phyloP scores from a whole-genome alignment of 2,888 invertebrate genomes.

The Fragum fragum region DNA sequence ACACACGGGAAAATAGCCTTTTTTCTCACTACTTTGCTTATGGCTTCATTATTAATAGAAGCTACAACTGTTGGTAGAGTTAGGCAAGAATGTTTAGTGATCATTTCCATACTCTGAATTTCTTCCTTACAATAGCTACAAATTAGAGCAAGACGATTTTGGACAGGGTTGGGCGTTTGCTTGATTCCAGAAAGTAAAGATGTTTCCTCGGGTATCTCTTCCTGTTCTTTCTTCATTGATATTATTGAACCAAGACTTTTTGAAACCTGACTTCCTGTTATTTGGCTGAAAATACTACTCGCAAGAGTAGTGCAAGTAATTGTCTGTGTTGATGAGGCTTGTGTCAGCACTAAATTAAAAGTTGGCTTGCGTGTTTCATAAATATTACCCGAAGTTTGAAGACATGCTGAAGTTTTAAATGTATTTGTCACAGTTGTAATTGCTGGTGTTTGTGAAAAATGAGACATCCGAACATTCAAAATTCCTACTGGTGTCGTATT shows the following conservation, averaged over 20 bases:
- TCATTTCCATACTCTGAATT: slow-evolving; percentile 21
- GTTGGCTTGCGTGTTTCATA: slow-evolving; percentile 19
- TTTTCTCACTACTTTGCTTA: neutral
- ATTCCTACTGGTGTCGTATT: no score
- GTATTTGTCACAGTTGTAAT: no score
- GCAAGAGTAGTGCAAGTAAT: neutral
- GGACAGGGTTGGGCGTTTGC: neutral
- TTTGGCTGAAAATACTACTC: neutral
- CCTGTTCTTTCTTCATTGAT: neutral
- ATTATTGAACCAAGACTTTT: neutral
- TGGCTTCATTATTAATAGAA: neutral
- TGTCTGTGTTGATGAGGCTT: neutral
- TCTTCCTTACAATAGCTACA: slow-evolving; percentile 6
- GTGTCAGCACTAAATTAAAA: slow-evolving; percentile 36
- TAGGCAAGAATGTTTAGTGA: neutral
- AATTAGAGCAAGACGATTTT: slow-evolving; percentile 6
- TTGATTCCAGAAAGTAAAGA: neutral
- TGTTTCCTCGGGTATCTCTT: neutral
- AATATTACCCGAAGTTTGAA: no score
- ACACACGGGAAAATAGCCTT: neutral
- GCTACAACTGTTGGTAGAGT: neutral
- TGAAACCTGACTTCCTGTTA: neutral
- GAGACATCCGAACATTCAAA: no score
- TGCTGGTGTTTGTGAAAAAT: no score
- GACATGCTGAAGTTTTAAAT: no score